Evolutionary conservation across 2,113 vertebrate genomes (phyloP).

Genomic region (Silurus asotus): DNA sequence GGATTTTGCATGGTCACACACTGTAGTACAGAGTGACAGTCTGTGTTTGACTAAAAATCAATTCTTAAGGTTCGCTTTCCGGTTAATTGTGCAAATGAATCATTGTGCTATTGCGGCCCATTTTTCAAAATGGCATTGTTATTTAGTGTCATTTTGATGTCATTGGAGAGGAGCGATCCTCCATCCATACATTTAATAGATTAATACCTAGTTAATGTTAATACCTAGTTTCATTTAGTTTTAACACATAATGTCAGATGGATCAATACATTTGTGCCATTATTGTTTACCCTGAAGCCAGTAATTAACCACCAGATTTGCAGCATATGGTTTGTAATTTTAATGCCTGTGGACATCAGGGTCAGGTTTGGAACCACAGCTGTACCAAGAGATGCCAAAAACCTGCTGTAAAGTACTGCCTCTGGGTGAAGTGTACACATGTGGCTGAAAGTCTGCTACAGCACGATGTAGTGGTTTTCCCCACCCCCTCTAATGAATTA

Average conservation of each 20-base stretch:
- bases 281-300: constrained; percentile 11
- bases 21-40: constrained; percentile 59
- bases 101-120: neutral
- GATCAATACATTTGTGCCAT: neutral
- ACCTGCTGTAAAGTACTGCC: neutral
- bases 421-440: neutral
- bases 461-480: neutral
- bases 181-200: neutral
- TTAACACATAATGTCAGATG: too few species aligned
- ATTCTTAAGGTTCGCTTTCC: neutral
- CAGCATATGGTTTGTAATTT: constrained; percentile 20
- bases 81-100: neutral
- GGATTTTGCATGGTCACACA: constrained; percentile 57
- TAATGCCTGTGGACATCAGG: constrained; percentile 14
- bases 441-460: constrained; percentile 8
- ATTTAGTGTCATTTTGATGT: neutral
- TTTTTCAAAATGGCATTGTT: neutral
- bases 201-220: neutral
- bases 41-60: constrained; percentile 38
- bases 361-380: neutral
- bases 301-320: neutral
- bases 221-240: neutral
- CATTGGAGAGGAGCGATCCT: neutral
- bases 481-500: neutral
- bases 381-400: neutral